Evolutionary conservation across 2,888 invertebrate species (phyloP).

Genomic region (Synergus laeviventris): DNA sequence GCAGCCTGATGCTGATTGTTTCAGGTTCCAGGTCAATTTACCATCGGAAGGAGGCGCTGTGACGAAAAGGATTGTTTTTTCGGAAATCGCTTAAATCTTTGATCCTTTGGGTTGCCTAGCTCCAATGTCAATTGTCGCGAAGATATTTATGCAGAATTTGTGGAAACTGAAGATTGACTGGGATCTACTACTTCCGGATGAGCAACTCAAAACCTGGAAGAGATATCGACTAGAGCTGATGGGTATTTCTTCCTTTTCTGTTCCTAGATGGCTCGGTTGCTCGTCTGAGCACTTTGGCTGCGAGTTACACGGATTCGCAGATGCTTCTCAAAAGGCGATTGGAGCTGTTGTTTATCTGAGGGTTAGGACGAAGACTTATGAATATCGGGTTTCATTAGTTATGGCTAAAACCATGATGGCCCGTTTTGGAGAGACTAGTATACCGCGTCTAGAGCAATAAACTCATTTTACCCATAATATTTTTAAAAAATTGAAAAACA

Average conservation of each 20-base stretch:
- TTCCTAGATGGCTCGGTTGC: neutral
- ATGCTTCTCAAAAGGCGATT: neutral
- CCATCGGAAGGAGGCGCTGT: neutral
- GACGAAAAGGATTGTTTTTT: neutral
- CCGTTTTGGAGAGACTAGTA: neutral
- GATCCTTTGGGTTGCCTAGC: neutral
- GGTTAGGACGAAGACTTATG: neutral
- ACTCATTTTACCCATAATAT: no score
- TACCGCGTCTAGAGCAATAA: neutral
- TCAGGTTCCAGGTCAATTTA: no score
- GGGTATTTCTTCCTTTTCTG: neutral
- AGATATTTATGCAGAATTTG: neutral
- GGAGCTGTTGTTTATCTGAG: constrained; percentile 8
- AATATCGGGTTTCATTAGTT: neutral
- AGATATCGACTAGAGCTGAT: neutral
- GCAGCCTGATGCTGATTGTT: neutral
- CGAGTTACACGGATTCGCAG: constrained; percentile 1
- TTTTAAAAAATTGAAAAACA: no score
- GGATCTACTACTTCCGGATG: neutral
- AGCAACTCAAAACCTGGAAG: neutral
- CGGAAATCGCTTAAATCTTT: neutral
- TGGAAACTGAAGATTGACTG: neutral
- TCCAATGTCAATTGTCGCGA: neutral
- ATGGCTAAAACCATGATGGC: constrained; percentile 1
- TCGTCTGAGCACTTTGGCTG: neutral